Evolutionary conservation across 2,113 vertebrate species (phyloP).

Genomic region (Regulus satrapa): DNA sequence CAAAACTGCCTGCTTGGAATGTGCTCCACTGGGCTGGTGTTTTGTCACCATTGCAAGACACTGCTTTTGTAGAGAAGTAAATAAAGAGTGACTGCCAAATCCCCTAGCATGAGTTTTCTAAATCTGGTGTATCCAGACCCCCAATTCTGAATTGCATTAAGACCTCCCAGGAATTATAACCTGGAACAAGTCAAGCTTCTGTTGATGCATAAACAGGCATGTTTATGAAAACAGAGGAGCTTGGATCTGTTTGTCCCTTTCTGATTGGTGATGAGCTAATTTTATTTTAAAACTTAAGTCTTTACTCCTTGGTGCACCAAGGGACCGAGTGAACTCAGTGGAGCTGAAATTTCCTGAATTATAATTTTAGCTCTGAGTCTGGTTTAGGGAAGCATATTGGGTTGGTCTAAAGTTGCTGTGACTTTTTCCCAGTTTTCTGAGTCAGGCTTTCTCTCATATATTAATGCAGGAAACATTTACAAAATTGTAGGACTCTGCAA

Average conservation of each 20-base stretch:
- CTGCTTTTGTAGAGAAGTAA: not conserved
- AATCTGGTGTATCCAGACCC: not conserved
- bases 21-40: not conserved
- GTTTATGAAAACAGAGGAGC: not conserved
- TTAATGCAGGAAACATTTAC: not conserved
- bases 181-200: not conserved
- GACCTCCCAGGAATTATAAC: not conserved
- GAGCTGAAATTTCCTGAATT: conserved; percentile 1
- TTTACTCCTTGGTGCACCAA: not conserved
- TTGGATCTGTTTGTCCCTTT: not conserved
- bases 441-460: not conserved
- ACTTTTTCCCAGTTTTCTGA: not conserved
- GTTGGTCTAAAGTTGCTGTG: not conserved
- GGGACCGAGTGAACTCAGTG: not conserved
- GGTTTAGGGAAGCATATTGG: not conserved
- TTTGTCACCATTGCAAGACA: not conserved
- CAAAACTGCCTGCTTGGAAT: not conserved
- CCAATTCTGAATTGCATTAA: not conserved
- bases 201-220: not conserved
- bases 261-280: conserved; percentile 2
- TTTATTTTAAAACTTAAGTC: not conserved
- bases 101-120: not conserved
- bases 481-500: not conserved
- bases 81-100: not conserved
- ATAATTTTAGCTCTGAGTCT: not conserved